These are phyloP conservation scores for Crotalus helleri DNA, from an alignment of 2,113 vertebrate species.

Conservation along the genomic window DNA sequence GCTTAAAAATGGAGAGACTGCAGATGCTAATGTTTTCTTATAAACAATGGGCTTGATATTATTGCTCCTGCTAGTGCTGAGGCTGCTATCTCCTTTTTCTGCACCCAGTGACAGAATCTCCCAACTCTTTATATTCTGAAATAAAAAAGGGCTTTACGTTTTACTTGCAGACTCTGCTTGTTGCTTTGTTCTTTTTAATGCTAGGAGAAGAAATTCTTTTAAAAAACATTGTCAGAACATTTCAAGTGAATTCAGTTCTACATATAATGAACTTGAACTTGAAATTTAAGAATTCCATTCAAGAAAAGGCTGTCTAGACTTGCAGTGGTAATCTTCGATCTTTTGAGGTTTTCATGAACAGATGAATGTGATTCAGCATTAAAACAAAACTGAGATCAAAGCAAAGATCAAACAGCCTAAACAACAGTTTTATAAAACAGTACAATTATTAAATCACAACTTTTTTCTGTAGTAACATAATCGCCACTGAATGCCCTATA, in stretches of 20 bases:
- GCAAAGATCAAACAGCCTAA: background rate
- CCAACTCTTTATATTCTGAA: background rate
- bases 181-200: background rate
- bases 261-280: background rate
- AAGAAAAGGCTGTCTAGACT: conserved; percentile 1
- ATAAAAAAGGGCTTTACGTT: background rate
- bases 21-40: background rate
- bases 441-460: background rate
- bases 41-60: background rate
- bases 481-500: background rate
- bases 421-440: background rate
- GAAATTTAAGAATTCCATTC: background rate
- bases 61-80: background rate
- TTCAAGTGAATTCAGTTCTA: background rate
- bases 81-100: background rate
- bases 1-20: background rate
- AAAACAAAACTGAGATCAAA: background rate
- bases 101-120: background rate
- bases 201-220: background rate
- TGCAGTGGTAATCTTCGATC: background rate
- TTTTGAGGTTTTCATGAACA: background rate
- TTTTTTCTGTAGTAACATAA: background rate
- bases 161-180: background rate
- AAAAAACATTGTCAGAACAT: conserved; percentile 15
- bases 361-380: background rate